Conservation (phyloP, 1,140 invertebrate genomes). For the Atopsyche davidsoni region DNA sequence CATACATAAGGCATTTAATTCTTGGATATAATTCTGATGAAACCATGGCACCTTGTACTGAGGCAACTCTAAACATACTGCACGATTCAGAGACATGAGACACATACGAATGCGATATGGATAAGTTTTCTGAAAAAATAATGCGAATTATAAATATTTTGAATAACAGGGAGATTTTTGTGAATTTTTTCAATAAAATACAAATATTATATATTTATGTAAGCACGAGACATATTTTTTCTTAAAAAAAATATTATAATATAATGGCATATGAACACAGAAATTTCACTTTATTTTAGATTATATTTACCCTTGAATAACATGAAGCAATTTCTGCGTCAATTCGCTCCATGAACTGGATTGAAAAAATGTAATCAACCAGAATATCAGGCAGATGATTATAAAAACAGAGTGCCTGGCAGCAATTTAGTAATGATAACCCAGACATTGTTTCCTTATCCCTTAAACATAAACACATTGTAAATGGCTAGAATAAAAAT, state of each 20-base stretch:
- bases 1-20: slow-evolving; percentile 7
- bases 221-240: no score
- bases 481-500: no score
- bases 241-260: no score
- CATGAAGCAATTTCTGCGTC: slow-evolving; percentile 12
- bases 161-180: slow-evolving; percentile 16
- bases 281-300: background rate
- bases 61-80: slow-evolving; percentile 52
- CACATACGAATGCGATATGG: slow-evolving; percentile 37
- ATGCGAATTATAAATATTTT: background rate
- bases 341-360: slow-evolving; percentile 17
- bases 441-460: slow-evolving; percentile 7
- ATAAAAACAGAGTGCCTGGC: slow-evolving; percentile 8
- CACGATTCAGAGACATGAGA: slow-evolving; percentile 51
- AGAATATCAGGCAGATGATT: background rate
- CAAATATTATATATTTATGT: background rate
- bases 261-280: no score
- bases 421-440: slow-evolving; percentile 8
- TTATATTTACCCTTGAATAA: slow-evolving; percentile 8
- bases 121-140: slow-evolving; percentile 39
- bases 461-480: slow-evolving; percentile 2
- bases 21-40: slow-evolving; percentile 50
- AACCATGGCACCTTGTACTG: slow-evolving; percentile 53
- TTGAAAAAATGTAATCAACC: slow-evolving; percentile 13
- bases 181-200: background rate